Conservation (phyloP, 92 coral and sea anemone species). For the Phymanthus crucifer region DNA sequence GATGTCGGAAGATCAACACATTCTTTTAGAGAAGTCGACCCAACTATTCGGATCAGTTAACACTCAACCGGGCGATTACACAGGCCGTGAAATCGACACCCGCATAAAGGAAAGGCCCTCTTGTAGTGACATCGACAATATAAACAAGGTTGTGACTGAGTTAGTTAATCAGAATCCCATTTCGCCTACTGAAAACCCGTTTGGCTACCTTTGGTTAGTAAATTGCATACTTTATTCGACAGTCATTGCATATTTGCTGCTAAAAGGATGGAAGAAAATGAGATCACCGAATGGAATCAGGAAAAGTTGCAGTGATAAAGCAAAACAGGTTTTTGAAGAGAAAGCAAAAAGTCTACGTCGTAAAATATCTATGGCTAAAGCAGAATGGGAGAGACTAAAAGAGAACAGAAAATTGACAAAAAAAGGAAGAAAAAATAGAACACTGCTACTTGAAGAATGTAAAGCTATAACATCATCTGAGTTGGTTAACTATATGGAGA, state of each 20-base stretch:
- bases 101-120: conserved; percentile 38
- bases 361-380: conserved; percentile 44
- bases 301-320: conserved; percentile 29
- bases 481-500: conserved; percentile 30
- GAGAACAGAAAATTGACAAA: too few species aligned
- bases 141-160: conserved; percentile 33
- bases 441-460: conserved; percentile 11
- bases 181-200: conserved; percentile 35
- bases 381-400: conserved; percentile 31
- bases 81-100: conserved; percentile 44
- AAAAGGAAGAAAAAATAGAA: conserved; percentile 23
- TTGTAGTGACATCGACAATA: conserved; percentile 32
- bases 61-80: conserved; percentile 45
- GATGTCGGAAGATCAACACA: conserved; percentile 7
- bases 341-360: conserved; percentile 30
- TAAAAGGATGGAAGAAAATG: conserved; percentile 37
- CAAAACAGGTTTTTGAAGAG: conserved; percentile 31
- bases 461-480: conserved; percentile 10
- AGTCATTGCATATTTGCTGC: conserved; percentile 26
- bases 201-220: conserved; percentile 40
- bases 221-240: conserved; percentile 35
- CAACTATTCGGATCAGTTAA: conserved; percentile 32
- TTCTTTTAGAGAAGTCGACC: conserved; percentile 27
- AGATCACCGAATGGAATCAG: neutral
- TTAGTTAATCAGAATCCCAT: conserved; percentile 28